Evolutionary conservation across 2,797 vertebrate genomes (phyloP).

Genomic region (Centroberyx gerrardi): DNA sequence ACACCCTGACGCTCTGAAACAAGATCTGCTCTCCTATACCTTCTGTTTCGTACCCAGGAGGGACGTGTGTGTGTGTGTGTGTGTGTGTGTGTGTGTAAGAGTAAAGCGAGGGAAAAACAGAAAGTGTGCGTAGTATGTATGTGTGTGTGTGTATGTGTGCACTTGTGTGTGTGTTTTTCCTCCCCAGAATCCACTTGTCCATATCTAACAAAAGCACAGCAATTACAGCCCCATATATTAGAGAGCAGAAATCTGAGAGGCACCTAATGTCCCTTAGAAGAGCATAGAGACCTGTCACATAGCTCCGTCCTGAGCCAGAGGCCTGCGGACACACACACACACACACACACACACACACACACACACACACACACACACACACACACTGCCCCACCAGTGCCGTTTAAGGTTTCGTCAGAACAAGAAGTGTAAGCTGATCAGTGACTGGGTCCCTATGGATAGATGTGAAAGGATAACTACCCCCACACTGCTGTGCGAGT

Average conservation of each 20-base stretch:
- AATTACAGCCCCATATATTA: constrained; percentile 38
- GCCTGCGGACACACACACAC: constrained; percentile 24
- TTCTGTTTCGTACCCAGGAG: constrained; percentile 25
- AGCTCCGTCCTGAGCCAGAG: constrained; percentile 14
- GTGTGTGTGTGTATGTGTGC: background rate
- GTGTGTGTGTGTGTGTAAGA: too few species aligned
- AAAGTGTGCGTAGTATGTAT: background rate
- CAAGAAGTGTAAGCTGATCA: constrained; percentile 60
- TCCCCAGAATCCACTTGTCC: too few species aligned
- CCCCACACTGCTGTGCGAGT: background rate
- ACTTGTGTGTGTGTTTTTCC: background rate
- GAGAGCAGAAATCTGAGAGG: constrained; percentile 59
- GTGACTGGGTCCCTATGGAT: constrained; percentile 31
- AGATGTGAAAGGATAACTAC: constrained; percentile 18
- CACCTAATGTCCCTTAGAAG: constrained; percentile 24
- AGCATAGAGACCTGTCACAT: constrained; percentile 1
- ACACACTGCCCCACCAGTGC: background rate
- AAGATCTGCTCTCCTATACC: constrained; percentile 33
- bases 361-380: constrained; percentile 22
- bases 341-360: constrained; percentile 26
- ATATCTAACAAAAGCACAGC: background rate
- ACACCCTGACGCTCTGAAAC: constrained; percentile 7
- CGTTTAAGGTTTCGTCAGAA: constrained; percentile 59
- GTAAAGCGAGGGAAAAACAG: background rate
- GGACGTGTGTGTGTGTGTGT: background rate